Base-by-base conservation (phyloP, 2,888 invertebrate species). In the Macrophya alboannulata region DNA sequence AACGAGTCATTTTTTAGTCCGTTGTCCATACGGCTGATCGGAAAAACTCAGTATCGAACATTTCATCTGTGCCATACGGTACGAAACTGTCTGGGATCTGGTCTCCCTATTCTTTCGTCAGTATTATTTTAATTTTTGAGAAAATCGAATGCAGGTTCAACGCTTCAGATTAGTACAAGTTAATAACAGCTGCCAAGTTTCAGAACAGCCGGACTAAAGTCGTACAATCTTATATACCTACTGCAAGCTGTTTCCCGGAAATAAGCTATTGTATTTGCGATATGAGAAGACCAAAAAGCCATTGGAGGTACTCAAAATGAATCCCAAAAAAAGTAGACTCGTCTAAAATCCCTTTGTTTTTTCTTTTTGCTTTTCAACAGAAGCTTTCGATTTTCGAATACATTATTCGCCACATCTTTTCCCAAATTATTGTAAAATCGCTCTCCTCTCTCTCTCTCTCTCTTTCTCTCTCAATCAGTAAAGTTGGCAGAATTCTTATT, bases 111-210 rank as follows among this genome's bases (percentile, higher is more conserved):
- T 12, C 45, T 1, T 45, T 40, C 40, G 43, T n/a, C 12, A 25
- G 45, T 74, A 21, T 74, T 48, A 74, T 55, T n/a, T 15, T 31
- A 55, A 9, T 77, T 77, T 55, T 17, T 77, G 17, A 77, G 31
- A 77, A 77, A 37, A 15, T 31, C 37, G 55, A 9, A 37, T n/a
- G 37, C 37, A 77, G 31, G 77, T 77, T 48, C 21, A n/a, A 21
- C 45, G 21, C 43, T 43, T 37, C 25, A 55, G 17, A 37, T 77
- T 10, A n/a, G 55, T 31, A 51, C 55, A 77, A 51, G 55, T 74
- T 45, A 74, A n/a, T n/a, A 45, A 43, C 72, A 74, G 72, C 55
- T 77, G 77, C 77, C 77, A 77, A 77, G 77, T 77, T 77, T 77
- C 37, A n/a, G 17, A 55, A n/a, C 51, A 31, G 51, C 77, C 55